These are phyloP conservation scores for Phataginus tricuspis DNA, from an alignment of 2,797 vertebrate genomes.

Conservation along the genomic window DNA sequence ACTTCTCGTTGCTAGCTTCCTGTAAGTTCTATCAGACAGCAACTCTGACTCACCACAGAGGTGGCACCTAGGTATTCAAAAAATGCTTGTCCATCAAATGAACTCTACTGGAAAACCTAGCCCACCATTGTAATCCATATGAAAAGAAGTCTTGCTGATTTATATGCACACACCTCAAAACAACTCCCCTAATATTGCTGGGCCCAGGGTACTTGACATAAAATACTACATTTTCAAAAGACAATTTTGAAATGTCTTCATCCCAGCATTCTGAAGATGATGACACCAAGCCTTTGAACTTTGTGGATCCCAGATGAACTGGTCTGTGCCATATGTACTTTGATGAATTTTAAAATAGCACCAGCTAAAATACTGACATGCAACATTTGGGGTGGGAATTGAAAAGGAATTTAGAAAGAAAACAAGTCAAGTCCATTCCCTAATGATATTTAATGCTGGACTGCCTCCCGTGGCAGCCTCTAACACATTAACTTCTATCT, in stretches of 20 bases:
- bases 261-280: constrained; percentile 17
- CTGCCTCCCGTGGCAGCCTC: not conserved
- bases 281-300: constrained; percentile 48
- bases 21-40: not conserved
- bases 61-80: not conserved
- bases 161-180: not conserved
- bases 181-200: not conserved
- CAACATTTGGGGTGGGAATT: constrained; percentile 52
- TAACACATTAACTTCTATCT: constrained; percentile 48
- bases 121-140: not conserved
- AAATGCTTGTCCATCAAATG: not conserved
- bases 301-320: constrained; percentile 37
- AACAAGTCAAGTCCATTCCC: constrained; percentile 31
- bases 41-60: not conserved
- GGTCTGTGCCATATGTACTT: constrained; percentile 31
- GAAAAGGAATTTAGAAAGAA: constrained; percentile 64
- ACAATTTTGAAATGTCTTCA: not conserved
- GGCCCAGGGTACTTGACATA: not conserved
- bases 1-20: not conserved
- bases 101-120: not conserved
- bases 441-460: constrained; percentile 48
- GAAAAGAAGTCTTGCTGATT: not conserved
- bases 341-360: constrained; percentile 65
- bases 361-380: constrained; percentile 41
- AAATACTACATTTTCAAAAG: constrained; percentile 9